phyloP scores from a whole-genome alignment of 2,113 vertebrate species.

The Sorex araneus region DNA sequence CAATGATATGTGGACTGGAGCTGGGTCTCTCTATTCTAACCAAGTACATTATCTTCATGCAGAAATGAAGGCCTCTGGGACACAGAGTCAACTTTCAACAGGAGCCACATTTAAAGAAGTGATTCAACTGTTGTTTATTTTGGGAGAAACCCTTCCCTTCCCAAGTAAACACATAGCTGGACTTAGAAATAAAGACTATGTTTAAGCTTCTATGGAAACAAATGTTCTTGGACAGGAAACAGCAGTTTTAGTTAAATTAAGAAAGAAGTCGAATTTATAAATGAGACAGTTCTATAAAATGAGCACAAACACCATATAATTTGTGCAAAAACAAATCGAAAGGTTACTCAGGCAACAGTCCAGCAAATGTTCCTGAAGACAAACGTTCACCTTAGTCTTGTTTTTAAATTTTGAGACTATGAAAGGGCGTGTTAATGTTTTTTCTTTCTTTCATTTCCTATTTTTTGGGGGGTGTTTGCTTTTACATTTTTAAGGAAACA shows the following conservation, averaged over 20 bases:
- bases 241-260: slow-evolving; percentile 38
- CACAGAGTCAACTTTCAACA: neutral
- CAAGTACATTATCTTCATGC: accelerated
- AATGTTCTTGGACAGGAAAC: neutral
- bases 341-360: neutral
- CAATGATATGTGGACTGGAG: neutral
- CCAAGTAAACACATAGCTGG: neutral
- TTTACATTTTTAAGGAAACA: neutral
- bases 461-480: neutral
- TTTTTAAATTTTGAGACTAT: neutral
- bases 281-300: neutral
- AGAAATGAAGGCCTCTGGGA: neutral
- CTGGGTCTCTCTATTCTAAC: neutral
- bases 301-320: neutral
- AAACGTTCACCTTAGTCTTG: neutral
- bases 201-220: slow-evolving; percentile 23
- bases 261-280: neutral
- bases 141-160: neutral
- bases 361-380: neutral
- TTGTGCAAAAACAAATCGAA: neutral
- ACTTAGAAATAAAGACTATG: neutral
- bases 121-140: neutral
- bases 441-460: neutral
- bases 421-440: neutral
- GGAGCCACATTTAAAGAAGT: neutral